Evolutionary conservation across 2,888 invertebrate genomes (phyloP).

Genomic region (Drosophila silvestris): DNA sequence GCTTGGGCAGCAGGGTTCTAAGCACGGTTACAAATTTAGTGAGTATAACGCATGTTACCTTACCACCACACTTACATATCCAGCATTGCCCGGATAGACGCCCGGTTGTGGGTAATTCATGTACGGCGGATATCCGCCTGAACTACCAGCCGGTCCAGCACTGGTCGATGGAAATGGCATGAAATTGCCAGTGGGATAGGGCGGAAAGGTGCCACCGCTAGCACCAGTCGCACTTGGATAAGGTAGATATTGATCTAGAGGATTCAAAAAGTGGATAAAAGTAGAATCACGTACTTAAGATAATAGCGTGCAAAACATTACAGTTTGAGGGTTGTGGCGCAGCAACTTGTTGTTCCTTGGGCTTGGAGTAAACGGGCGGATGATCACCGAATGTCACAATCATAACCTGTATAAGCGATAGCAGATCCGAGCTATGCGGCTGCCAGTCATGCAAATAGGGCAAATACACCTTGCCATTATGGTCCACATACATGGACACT

Average conservation of each 20-base stretch:
- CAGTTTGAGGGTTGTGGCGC: constrained; percentile 86
- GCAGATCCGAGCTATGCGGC: constrained; percentile 91
- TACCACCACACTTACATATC: constrained; percentile 73
- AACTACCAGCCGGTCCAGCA: constrained; percentile 71
- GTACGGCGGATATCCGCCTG: constrained; percentile 86
- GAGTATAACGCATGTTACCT: too few relatives aligned
- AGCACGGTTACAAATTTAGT: not conserved
- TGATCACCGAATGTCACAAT: constrained; percentile 96
- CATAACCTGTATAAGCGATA: constrained; percentile 96
- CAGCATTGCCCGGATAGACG: constrained; percentile 51
- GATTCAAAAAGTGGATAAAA: not conserved
- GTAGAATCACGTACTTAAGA: not conserved
- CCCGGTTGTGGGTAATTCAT: constrained; percentile 84
- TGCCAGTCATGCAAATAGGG: constrained; percentile 99
- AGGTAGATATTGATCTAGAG: constrained; percentile 86
- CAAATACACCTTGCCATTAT: constrained; percentile 97
- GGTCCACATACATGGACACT: constrained; percentile 96
- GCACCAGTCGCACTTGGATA: constrained; percentile 86
- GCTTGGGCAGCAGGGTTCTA: constrained; percentile 84
- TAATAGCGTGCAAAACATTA: constrained; percentile 45
- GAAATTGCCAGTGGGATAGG: constrained; percentile 84
- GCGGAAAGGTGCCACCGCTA: constrained; percentile 84
- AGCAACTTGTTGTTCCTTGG: constrained; percentile 86
- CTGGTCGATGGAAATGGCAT: constrained; percentile 83
- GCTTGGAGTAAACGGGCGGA: constrained; percentile 96